These are phyloP conservation scores for Passerina amoena DNA, from an alignment of 2,113 vertebrate genomes.

Conservation along the genomic window DNA sequence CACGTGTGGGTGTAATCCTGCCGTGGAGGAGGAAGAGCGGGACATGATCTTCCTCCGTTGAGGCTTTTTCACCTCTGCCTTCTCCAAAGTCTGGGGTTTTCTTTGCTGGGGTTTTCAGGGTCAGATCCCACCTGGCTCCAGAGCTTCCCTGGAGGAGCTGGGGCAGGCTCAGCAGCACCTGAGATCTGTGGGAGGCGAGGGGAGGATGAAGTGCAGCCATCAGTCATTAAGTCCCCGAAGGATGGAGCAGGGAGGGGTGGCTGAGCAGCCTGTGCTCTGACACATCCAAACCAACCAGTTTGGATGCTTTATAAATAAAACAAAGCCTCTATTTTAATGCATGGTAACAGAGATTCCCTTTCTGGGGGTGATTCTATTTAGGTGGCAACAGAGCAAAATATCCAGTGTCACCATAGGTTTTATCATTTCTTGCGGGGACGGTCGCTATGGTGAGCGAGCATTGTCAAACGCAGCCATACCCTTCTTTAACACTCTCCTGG, in stretches of 20 bases:
- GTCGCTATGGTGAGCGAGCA: conserved; percentile 35
- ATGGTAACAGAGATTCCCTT: conserved; percentile 42
- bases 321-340: conserved; percentile 32
- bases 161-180: neutral
- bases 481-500: conserved; percentile 53
- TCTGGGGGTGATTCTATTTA: conserved; percentile 32
- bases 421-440: neutral
- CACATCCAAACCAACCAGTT: conserved; percentile 53
- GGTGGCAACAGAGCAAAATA: conserved; percentile 42
- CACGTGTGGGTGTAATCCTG: neutral
- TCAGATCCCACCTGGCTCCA: neutral
- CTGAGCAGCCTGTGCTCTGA: conserved; percentile 9
- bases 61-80: neutral
- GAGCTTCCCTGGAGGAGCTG: neutral
- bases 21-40: neutral
- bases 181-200: neutral
- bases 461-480: neutral
- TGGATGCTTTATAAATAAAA: conserved; percentile 54
- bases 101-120: neutral
- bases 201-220: neutral
- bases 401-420: conserved; percentile 33
- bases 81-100: neutral
- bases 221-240: neutral
- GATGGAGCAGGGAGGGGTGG: conserved; percentile 9
- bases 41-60: neutral